These are phyloP conservation scores for Pipistrellus pygmaeus DNA, from an alignment of 2,797 vertebrate genomes.

Conservation along the genomic window DNA sequence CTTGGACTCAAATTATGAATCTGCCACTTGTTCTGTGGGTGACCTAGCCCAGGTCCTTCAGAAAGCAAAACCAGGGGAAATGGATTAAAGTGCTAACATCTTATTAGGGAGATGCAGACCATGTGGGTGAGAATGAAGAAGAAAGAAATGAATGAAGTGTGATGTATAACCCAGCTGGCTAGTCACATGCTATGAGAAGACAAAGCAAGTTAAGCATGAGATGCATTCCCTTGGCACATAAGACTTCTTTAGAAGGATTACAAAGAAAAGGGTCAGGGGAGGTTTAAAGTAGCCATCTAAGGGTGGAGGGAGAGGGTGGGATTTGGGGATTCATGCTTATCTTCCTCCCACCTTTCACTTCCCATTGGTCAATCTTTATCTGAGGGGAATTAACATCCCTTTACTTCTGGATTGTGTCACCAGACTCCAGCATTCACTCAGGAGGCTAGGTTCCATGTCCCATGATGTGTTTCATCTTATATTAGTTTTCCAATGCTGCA, in stretches of 20 bases:
- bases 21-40: not conserved
- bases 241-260: not conserved
- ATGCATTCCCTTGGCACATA: not conserved
- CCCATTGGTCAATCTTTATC: not conserved
- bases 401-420: not conserved
- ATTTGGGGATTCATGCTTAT: not conserved
- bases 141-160: not conserved
- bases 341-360: slow-evolving; percentile 12
- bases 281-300: not conserved
- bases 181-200: not conserved
- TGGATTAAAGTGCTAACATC: not conserved
- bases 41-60: not conserved
- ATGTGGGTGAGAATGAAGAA: not conserved
- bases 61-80: not conserved
- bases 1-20: slow-evolving; percentile 12
- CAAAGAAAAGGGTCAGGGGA: not conserved
- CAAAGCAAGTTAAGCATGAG: not conserved
- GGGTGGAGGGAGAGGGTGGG: not conserved
- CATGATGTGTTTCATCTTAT: not conserved
- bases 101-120: not conserved
- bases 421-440: not conserved
- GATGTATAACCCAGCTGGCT: not conserved
- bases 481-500: not conserved
- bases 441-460: not conserved
- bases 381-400: not conserved